Base-by-base conservation (phyloP, 1,140 invertebrate species). In the Lasaia peninsularis region DNA sequence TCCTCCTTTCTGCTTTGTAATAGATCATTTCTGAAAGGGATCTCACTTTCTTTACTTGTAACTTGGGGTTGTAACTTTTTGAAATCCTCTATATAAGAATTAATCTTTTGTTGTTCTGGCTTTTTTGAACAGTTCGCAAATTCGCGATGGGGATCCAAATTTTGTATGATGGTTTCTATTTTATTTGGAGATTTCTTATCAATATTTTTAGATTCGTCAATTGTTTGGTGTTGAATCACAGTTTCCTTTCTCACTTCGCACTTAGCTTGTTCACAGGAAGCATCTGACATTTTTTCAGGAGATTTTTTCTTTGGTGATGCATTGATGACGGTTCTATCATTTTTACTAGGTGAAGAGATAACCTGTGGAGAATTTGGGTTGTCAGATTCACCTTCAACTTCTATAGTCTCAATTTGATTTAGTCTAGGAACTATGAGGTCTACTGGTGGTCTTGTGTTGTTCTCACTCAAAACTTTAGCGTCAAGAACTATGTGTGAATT, bases 401-500 rank as follows among this genome's bases (percentile, higher is more conserved):
- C 73, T 52, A 88, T 88, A 1, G 78, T 86, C 60, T 82, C 85
- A 44, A 86, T 83, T 61, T 80, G 77, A 49, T 78, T 71, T 44
- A 75, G 69, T 68, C 81, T 80, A 11, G 84, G 80, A 31, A 83
- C 73, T 33, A 80, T 75, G 11, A 82, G 63, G 34, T 85, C 80
- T 14, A 78, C 70, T 14, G 80, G 56, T 24, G 80, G 71, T 58
- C 67, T 78, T n/a, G 28, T 31, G 14, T 40, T 20, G 21, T 44
- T 40, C 16, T 55, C 53, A 14, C 20, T 28, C 11, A 21, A 40
- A 6, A 48, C 77, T 61, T 81, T 85, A 8, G 82, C 76, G 53
- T 87, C 84, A 21, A 87, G 54, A 12, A 87, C 80, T 49, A 87
- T 87, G 18, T 86, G 83, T 18, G 84, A 76, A 62, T 87, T 88